Evolutionary conservation across 2,797 vertebrate genomes (phyloP).

Genomic region (Euphonia xanthogaster): DNA sequence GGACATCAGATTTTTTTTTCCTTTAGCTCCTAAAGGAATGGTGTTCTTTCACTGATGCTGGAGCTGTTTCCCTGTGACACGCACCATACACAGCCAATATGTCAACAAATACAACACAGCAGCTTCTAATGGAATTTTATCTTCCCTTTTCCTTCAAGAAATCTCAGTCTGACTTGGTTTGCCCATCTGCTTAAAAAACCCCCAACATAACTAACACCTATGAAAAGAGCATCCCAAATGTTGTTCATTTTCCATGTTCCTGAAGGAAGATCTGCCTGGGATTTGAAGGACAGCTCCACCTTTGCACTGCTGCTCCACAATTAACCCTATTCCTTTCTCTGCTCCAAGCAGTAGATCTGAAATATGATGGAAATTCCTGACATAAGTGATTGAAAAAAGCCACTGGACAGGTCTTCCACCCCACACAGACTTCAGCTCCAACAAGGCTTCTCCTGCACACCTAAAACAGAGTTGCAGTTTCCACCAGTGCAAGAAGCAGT

Average conservation of each 20-base stretch:
- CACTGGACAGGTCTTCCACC: rapidly evolving
- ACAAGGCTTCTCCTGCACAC: neutral
- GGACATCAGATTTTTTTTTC: neutral
- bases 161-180: neutral
- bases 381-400: neutral
- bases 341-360: neutral
- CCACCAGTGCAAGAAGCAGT: neutral
- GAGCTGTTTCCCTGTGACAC: neutral
- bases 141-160: neutral
- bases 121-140: neutral
- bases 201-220: neutral
- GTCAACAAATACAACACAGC: neutral
- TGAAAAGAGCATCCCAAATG: neutral
- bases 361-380: neutral
- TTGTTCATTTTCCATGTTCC: neutral
- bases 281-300: neutral
- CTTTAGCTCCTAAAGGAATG: neutral
- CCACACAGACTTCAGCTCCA: neutral
- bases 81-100: neutral
- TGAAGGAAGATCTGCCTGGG: neutral
- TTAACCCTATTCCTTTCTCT: neutral
- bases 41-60: neutral
- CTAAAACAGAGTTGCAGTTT: neutral
- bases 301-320: neutral
- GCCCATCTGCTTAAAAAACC: neutral